Evolutionary conservation across 2,888 invertebrate genomes (phyloP), one percentile per base, ranked within the genome.

Genomic region (Bhutanitis thaidina): DNA sequence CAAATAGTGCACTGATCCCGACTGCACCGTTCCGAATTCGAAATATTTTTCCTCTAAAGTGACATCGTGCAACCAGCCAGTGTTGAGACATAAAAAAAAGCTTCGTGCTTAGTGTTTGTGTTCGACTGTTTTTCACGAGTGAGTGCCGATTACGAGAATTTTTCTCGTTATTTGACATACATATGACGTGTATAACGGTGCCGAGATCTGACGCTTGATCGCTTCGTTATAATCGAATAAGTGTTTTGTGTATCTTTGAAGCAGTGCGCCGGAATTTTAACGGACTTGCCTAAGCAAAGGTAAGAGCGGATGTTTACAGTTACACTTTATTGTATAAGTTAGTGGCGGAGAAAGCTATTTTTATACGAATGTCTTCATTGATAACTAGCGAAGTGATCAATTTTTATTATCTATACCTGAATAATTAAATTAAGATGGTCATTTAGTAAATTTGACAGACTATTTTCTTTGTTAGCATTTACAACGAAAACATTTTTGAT

Each of bases 151-250:
- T 73, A 77, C 75, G 81, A 74, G 79, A 80, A 64, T 77, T 76
- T 77, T 77, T 80, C 75, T 77, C 71, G 67, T 72, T 68, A 69
- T 79, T 77, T 86, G 85, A 85, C 87, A 86, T 73, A 87, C 82
- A 83, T 85, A 83, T 87, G 81, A 81, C 78, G 84, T 85, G 85
- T 80, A 76, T 82, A 86, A 86, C 87, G 83, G 86, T 85, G 83
- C 75, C 67, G 71, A 73, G 77, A 74, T 80, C 80, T 71, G 79
- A 80, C 82, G 71, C 74, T 74, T 78, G 77, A 82, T 85, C 81
- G 80, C 79, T 77, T 84, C 74, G 84, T 81, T 83, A 84, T 87
- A 80, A 83, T 81, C 83, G 69, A 81, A 61, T 55, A 63, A 86
- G 86, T 87, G 86, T 79, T 81, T 48, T 80, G 87, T 87, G 87